Percentiles rank a stretch among this genome's conserved stretches.
These are phyloP conservation scores for Coptodon bakossiorum DNA, from an alignment of 2,113 vertebrate species.

Conservation along the genomic window DNA sequence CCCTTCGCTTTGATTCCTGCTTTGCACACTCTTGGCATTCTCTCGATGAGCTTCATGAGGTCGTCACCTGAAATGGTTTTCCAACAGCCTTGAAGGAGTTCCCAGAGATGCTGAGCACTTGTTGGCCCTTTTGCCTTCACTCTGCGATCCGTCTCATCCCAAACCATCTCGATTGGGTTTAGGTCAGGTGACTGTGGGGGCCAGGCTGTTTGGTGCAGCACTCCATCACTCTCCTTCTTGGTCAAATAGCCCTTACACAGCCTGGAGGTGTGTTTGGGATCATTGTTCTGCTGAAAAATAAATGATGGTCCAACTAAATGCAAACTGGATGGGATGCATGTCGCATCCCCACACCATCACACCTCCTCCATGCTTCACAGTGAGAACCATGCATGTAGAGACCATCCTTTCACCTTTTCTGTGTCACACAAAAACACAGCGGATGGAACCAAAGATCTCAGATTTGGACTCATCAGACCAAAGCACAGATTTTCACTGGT, in stretches of 20 bases:
- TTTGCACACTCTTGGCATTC: rapidly evolving
- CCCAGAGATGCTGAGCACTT: neutral
- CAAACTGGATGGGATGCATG: neutral
- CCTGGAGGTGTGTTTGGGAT: neutral
- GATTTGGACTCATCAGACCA: neutral
- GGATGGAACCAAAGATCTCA: neutral
- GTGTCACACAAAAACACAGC: neutral
- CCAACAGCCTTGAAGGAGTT: neutral
- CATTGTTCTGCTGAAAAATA: neutral
- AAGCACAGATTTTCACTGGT: neutral
- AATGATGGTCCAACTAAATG: neutral
- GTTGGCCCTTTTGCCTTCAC: rapidly evolving
- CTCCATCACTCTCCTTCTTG: neutral
- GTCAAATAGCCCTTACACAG: neutral
- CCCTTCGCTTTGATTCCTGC: neutral
- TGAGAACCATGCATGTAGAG: neutral
- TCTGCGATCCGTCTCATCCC: rapidly evolving
- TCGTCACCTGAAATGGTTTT: neutral
- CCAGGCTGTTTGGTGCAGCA: neutral
- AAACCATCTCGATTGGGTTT: rapidly evolving
- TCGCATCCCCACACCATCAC: rapidly evolving
- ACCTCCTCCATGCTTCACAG: neutral
- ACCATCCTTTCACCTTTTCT: neutral
- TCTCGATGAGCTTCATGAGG: neutral
- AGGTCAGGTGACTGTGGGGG: neutral